Percentiles rank a stretch among this genome's conserved stretches.
phyloP scores from a whole-genome alignment of 2,113 vertebrate species.

The Tinamus guttatus region DNA sequence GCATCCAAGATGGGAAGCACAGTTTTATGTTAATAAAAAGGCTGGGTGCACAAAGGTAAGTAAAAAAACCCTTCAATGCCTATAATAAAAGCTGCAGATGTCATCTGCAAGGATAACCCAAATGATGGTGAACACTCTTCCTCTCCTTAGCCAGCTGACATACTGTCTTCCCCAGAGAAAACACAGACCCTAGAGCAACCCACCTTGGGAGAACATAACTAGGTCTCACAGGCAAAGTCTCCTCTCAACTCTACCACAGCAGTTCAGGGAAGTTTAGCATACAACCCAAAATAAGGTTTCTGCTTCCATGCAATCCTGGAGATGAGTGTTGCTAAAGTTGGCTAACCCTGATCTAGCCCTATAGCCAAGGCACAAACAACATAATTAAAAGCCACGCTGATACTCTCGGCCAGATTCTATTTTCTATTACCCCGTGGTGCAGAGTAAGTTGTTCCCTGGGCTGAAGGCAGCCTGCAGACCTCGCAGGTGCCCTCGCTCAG shows the following conservation, averaged over 20 bases:
- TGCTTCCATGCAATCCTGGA: too few species aligned
- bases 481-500: not conserved
- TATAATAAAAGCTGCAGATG: too few species aligned
- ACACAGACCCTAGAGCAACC: not conserved
- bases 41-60: accelerated
- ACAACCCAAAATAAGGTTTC: too few species aligned
- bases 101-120: too few species aligned
- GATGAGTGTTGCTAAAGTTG: not conserved
- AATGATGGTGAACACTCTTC: not conserved
- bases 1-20: not conserved
- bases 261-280: too few species aligned
- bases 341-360: not conserved
- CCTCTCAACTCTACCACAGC: too few species aligned
- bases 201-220: too few species aligned
- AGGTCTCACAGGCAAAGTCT: too few species aligned
- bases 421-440: not conserved
- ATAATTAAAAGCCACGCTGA: not conserved
- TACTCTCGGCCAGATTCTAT: not conserved
- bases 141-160: not conserved
- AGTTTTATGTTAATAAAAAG: not conserved
- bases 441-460: not conserved
- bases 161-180: not conserved
- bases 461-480: not conserved
- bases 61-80: not conserved
- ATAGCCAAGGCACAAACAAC: not conserved